A percentile compares a stretch with the other conserved stretches of the same genome.
Conservation (phyloP, 2,113 vertebrate species). For the Semicossyphus pulcher region DNA sequence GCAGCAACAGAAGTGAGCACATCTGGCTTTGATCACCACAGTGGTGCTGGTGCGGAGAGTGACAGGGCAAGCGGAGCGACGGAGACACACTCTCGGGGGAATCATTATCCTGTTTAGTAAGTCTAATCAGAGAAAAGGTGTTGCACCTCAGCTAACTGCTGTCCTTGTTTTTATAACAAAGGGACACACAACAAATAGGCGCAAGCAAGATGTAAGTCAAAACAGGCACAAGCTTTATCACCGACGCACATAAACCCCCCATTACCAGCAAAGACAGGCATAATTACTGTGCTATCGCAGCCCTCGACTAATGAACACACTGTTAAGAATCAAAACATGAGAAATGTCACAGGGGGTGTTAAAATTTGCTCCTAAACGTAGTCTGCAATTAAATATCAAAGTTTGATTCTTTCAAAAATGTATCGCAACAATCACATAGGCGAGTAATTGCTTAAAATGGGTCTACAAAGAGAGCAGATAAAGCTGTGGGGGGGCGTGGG, state of each 20-base stretch:
- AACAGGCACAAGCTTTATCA: not conserved
- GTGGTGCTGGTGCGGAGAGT: constrained; percentile 71
- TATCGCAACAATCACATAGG: not conserved
- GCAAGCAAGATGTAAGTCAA: not conserved
- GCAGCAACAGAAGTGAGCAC: constrained; percentile 68
- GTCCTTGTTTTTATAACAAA: constrained; percentile 60
- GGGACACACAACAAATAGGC: constrained; percentile 6
- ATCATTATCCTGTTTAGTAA: constrained; percentile 83
- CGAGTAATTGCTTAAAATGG: not conserved
- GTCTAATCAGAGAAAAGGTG: constrained; percentile 83
- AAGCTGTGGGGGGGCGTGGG: not conserved
- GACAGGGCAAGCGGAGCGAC: constrained; percentile 71
- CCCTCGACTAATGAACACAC: constrained; percentile 17
- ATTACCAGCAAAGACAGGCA: not conserved
- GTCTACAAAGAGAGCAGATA: not conserved
- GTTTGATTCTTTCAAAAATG: constrained; percentile 10
- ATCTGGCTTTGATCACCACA: constrained; percentile 83
- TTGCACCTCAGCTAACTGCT: constrained; percentile 65
- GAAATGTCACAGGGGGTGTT: constrained; percentile 12
- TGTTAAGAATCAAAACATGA: constrained; percentile 31
- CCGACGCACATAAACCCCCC: constrained; percentile 26
- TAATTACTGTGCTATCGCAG: constrained; percentile 10
- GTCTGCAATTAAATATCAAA: not conserved
- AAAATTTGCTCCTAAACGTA: not conserved
- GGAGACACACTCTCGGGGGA: constrained; percentile 71